Base-by-base conservation (phyloP, 1,140 invertebrate species). In the Portunus trituberculatus region DNA sequence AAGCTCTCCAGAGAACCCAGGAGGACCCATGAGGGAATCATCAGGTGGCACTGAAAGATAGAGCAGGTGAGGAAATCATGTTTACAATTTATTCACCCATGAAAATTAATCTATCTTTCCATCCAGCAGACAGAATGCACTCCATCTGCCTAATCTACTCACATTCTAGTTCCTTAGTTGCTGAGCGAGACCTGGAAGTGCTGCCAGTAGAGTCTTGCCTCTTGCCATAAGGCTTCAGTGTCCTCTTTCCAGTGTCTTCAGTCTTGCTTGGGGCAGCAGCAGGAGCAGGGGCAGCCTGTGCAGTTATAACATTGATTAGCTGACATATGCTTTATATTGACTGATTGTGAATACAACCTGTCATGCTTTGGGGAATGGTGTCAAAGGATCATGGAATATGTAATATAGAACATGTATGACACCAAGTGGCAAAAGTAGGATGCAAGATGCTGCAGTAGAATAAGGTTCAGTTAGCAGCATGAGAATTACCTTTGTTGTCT, bases 91-190 rank as follows among this genome's bases (percentile, higher is more conserved):
- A 39, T 39, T 39, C 39, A 39, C n/a, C n/a, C n/a, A n/a, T n/a
- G 39, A 39, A 39, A 39, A 2, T 1, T 39, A 39, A 39, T 39
- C 6, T 39, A 39, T 39, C 39, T 39, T 6, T 39, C 39, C 39
- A 39, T 39, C 39, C 39, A 39, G 1, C 39, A 39, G 39, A 39
- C 39, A 39, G 39, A 39, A 88, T 20, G 8, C 86, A 25, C 10
- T 90, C 31, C 12, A 25, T 25, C 45, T 4, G 31, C 46, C 0
- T 31, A 25, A 12, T 76, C 6, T 29, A 96, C 97, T 96, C 48
- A 96, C 96, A 89, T 96, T 98, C 98, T 95, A 99, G 97, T 97
- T 99, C 99, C 97, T 99, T 99, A 0, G 99, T 99, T 31, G 98
- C 98, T 97, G 98, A 99, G 96, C 99, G 98, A 16, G 98, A 99